Percentiles rank a stretch among this genome's conserved stretches.
phyloP scores from a whole-genome alignment of 2,888 invertebrate genomes.

The Ecliptopera silaceata region DNA sequence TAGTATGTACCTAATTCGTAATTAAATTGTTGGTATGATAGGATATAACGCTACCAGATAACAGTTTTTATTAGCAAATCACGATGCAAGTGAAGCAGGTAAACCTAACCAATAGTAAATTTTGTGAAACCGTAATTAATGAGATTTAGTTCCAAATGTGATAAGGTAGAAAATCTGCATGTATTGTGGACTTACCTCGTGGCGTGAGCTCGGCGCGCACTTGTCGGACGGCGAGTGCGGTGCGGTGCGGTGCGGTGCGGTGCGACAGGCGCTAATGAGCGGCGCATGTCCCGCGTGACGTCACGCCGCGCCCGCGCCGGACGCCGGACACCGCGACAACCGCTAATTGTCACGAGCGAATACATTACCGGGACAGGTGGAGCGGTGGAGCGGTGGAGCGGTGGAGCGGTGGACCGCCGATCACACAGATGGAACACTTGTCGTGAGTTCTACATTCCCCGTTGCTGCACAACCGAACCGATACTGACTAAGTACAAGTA shows the following conservation, averaged over 20 bases:
- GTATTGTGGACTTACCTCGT: background rate
- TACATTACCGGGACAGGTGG: conserved; percentile 25
- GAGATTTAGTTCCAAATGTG: too few species aligned
- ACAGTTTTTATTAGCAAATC: too few species aligned
- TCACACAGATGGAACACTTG: background rate
- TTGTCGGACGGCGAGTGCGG: background rate
- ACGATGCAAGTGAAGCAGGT: too few species aligned
- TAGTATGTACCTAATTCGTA: too few species aligned
- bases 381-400: too few species aligned
- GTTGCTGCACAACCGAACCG: background rate
- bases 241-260: background rate
- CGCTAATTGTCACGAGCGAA: conserved; percentile 46
- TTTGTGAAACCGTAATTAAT: too few species aligned
- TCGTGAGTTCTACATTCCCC: background rate
- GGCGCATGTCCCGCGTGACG: conserved; percentile 28
- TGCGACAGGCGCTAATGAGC: conserved; percentile 32
- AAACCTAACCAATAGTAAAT: too few species aligned
- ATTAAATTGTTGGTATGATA: too few species aligned
- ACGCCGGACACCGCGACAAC: conserved; percentile 25
- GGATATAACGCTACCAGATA: too few species aligned
- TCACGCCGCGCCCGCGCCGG: conserved; percentile 23
- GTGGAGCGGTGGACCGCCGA: conserved; percentile 15
- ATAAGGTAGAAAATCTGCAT: too few species aligned
- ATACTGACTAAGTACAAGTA: too few species aligned
- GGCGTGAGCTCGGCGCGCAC: conserved; percentile 2